phyloP scores from a whole-genome alignment of 2,888 invertebrate genomes.

The Halictus ligatus region DNA sequence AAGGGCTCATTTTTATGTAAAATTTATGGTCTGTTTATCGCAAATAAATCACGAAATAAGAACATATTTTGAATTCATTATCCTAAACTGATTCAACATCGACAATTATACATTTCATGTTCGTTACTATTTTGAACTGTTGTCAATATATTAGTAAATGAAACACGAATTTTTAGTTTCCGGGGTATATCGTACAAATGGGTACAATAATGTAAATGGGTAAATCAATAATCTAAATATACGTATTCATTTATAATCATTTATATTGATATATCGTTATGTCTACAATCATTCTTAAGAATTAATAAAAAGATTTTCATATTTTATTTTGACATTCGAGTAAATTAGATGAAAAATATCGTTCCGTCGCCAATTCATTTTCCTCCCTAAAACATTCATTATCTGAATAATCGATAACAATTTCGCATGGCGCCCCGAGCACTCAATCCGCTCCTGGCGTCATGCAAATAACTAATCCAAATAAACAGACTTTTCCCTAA shows the following conservation, averaged over 20 bases:
- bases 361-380: neutral
- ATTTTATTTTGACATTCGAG: neutral
- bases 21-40: neutral
- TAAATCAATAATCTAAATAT: neutral
- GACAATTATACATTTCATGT: neutral
- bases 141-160: too few species aligned
- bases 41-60: neutral
- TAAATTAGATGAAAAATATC: neutral
- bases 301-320: neutral
- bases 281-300: neutral
- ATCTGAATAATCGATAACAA: slow-evolving; percentile 38
- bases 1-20: too few species aligned
- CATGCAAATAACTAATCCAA: slow-evolving; percentile 78
- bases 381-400: neutral
- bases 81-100: neutral
- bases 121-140: neutral
- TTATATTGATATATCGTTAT: neutral
- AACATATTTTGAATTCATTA: neutral
- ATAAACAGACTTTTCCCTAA: slow-evolving; percentile 77
- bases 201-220: neutral
- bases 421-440: slow-evolving; percentile 30
- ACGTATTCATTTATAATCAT: neutral
- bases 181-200: neutral
- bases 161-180: neutral
- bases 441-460: slow-evolving; percentile 62